A percentile compares a stretch with the other conserved stretches of the same genome.
These are phyloP conservation scores for Odontophorus gujanensis DNA, from an alignment of 2,113 vertebrate species.

Conservation along the genomic window DNA sequence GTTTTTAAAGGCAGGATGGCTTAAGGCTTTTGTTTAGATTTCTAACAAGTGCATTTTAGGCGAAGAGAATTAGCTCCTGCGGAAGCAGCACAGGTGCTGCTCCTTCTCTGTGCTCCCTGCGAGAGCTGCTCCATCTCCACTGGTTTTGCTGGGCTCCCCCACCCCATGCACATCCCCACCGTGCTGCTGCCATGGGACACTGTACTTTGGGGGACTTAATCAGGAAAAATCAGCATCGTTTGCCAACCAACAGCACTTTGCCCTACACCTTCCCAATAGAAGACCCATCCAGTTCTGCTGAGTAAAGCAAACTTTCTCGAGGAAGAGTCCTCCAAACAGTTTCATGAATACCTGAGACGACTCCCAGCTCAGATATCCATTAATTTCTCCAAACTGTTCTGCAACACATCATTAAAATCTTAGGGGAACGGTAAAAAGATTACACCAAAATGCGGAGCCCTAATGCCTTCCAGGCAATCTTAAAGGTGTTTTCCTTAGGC, in stretches of 20 bases:
- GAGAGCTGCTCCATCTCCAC: not conserved
- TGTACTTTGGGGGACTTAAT: not conserved
- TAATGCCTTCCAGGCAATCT: slow-evolving; percentile 64
- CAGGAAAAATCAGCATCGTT: not conserved
- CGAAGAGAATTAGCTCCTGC: not conserved
- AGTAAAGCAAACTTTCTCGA: not conserved
- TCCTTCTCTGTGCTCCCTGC: not conserved
- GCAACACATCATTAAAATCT: slow-evolving; percentile 54
- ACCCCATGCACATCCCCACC: not conserved
- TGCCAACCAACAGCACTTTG: not conserved
- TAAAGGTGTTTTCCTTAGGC: slow-evolving; percentile 63
- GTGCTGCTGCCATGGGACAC: not conserved
- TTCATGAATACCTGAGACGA: not conserved
- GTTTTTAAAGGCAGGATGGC: slow-evolving; percentile 43
- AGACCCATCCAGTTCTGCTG: not conserved
- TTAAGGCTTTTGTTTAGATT: not conserved
- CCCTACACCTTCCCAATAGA: not conserved
- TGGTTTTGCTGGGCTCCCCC: not conserved
- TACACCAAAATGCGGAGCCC: slow-evolving; percentile 42
- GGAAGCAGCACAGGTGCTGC: not conserved
- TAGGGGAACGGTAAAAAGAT: slow-evolving; percentile 21
- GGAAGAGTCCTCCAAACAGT: not conserved
- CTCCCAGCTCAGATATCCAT: not conserved
- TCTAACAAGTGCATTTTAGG: slow-evolving; percentile 35
- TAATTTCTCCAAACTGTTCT: slow-evolving; percentile 28